phyloP scores from a whole-genome alignment of 2,888 invertebrate species.

The Dynastes hyllus region DNA sequence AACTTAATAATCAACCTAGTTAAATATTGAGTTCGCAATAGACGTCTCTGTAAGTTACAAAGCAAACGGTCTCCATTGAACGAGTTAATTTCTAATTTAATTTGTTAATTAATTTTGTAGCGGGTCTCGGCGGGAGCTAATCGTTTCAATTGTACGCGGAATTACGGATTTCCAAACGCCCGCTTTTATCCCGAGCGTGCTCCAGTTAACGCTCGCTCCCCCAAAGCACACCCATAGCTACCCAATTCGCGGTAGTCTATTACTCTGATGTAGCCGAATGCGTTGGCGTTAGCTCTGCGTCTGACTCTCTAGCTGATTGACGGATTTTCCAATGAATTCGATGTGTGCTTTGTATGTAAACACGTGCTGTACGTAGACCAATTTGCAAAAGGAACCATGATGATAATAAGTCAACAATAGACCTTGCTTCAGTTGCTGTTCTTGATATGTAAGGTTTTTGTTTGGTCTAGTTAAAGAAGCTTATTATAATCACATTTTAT shows the following conservation, averaged over 20 bases:
- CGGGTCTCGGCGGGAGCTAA: constrained; percentile 69
- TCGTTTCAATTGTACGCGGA: constrained; percentile 70
- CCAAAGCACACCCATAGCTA: constrained; percentile 34
- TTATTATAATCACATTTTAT: too few relatives aligned
- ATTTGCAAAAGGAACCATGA: not conserved
- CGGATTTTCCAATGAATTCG: constrained; percentile 56
- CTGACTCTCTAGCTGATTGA: constrained; percentile 49
- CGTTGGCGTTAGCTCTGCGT: constrained; percentile 2
- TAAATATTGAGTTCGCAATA: constrained; percentile 55
- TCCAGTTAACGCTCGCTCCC: constrained; percentile 53
- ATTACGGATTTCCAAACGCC: constrained; percentile 68
- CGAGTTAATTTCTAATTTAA: constrained; percentile 74
- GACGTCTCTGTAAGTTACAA: constrained; percentile 51
- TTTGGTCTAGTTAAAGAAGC: too few relatives aligned
- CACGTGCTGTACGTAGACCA: not conserved
- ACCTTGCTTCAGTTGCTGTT: too few relatives aligned
- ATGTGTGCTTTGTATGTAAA: not conserved
- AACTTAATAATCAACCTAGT: constrained; percentile 54
- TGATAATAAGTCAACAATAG: too few relatives aligned
- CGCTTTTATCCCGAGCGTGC: constrained; percentile 57
- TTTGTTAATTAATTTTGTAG: constrained; percentile 73
- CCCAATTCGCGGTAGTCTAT: constrained; percentile 45
- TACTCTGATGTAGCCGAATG: constrained; percentile 14
- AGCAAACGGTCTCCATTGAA: constrained; percentile 65
- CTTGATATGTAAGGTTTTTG: too few relatives aligned